Base-by-base conservation (phyloP, 2,888 invertebrate species). In the Agapostemon virescens region DNA sequence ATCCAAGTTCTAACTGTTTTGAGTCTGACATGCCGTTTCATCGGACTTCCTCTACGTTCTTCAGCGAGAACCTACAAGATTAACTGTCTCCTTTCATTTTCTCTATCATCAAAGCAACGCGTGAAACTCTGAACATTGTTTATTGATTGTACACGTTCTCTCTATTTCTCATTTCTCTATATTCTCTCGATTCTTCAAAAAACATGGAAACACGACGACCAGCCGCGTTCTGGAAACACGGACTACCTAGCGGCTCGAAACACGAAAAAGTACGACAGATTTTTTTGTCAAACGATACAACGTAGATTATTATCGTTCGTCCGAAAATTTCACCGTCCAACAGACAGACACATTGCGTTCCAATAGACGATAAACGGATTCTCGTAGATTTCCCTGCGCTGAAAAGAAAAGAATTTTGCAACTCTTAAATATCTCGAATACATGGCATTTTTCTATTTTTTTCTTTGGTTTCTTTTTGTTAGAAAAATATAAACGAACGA, bases 1-100 rank as follows among this genome's bases (percentile, higher is more conserved):
- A 84, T 86, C 87, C 89, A 89, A 89, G 89, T 86, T 85, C 88
- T 88, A 88, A 86, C 85, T 88, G 84, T 83, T 55, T 76, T 79
- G 81, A 85, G 82, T 83, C 79, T 85, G 81, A 77, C 71, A 42
- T 81, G 77, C 63, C 79, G 52, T 74, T 68, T 72, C 71, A 63
- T 64, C 69, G 70, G 55, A 73, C 79, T 76, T 61, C 77, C 20
- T 84, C 85, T 86, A 84, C 72, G 70, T 76, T 66, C 74, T 80
- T 72, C 79, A 81, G 74, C 76, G 71, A 80, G 78, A 79, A 81
- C 42, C 79, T 81, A 81, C 68, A 52, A 67, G 55, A 58, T 79
- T 72, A 76, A 45, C 33, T 69, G 79, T 74, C 66, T 74, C 61
- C 52, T 70, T 55, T 55, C 72, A 71, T 69, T 61, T 70, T 38